Conservation (phyloP, 2,113 vertebrate species). For the Rhinoptilus africanus region DNA sequence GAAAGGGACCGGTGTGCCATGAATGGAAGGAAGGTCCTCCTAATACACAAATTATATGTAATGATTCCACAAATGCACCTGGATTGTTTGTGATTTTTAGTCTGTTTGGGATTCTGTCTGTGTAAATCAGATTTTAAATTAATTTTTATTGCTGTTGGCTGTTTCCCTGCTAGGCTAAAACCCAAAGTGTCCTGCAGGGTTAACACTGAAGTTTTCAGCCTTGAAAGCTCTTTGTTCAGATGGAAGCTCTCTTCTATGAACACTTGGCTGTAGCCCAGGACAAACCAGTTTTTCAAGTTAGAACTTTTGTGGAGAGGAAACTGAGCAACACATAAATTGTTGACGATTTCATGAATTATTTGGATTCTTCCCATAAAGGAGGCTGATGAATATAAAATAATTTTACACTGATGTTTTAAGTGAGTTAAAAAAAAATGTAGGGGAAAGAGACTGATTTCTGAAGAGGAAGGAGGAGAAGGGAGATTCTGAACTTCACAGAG, state of each 20-base stretch:
- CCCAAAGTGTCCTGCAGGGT: neutral
- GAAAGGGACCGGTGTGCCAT: neutral
- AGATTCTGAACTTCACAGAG: neutral
- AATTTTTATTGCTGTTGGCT: neutral
- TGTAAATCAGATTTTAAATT: neutral
- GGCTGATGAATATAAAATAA: neutral
- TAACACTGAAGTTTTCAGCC: slow-evolving; percentile 23
- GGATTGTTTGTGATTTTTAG: neutral
- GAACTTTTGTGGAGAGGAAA: slow-evolving; percentile 20
- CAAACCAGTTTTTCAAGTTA: slow-evolving; percentile 60
- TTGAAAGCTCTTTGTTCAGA: slow-evolving; percentile 22
- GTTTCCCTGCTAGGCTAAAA: neutral
- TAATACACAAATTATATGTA: neutral
- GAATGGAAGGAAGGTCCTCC: neutral
- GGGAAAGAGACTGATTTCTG: neutral
- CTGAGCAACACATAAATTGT: neutral
- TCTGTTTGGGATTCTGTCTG: neutral
- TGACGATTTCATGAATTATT: neutral
- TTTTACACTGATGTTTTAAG: neutral
- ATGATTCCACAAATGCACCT: neutral
- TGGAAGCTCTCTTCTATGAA: slow-evolving; percentile 6
- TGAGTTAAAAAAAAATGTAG: neutral
- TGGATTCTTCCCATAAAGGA: neutral
- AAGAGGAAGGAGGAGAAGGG: neutral
- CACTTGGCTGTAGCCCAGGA: slow-evolving; percentile 32